phyloP scores from a whole-genome alignment of 2,113 vertebrate species.

The Myotis yumanensis region DNA sequence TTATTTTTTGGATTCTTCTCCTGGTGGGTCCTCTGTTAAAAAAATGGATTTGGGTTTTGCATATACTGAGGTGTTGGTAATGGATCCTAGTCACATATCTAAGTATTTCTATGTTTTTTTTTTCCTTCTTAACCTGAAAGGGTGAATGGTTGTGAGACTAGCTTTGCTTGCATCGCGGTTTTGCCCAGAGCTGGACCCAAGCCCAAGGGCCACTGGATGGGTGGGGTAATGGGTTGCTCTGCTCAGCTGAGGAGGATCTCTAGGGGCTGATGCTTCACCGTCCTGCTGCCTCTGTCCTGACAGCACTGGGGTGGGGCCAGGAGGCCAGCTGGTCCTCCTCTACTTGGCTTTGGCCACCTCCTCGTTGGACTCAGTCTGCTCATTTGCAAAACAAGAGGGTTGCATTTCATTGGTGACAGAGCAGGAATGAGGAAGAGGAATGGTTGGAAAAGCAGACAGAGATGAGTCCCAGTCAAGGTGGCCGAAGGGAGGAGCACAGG shows the following conservation, averaged over 20 bases:
- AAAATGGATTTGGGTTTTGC: not conserved
- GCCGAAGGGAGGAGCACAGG: not conserved
- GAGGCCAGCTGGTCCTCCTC: not conserved
- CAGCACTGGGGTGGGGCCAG: not conserved
- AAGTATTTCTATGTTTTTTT: not conserved
- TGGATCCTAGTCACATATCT: not conserved
- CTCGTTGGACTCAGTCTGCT: not conserved
- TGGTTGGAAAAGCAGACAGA: not conserved
- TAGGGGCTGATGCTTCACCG: not conserved
- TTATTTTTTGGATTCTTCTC: constrained; percentile 13
- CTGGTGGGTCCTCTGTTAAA: not conserved
- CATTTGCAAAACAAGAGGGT: not conserved
- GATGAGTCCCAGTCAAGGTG: not conserved
- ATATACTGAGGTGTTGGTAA: not conserved
- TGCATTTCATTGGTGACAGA: not conserved
- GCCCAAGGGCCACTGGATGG: too few species aligned
- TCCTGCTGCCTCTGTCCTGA: not conserved
- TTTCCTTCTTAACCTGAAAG: not conserved
- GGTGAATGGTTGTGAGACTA: not conserved
- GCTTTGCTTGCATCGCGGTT: not conserved
- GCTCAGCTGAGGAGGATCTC: not conserved
- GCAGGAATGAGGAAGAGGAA: not conserved
- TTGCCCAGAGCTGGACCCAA: not conserved
- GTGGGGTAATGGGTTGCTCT: not conserved
- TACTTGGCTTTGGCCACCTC: not conserved